Evolutionary conservation across 2,113 vertebrate genomes (phyloP), one percentile per base, ranked within the genome.

Genomic region (Epinephelus fuscoguttatus): DNA sequence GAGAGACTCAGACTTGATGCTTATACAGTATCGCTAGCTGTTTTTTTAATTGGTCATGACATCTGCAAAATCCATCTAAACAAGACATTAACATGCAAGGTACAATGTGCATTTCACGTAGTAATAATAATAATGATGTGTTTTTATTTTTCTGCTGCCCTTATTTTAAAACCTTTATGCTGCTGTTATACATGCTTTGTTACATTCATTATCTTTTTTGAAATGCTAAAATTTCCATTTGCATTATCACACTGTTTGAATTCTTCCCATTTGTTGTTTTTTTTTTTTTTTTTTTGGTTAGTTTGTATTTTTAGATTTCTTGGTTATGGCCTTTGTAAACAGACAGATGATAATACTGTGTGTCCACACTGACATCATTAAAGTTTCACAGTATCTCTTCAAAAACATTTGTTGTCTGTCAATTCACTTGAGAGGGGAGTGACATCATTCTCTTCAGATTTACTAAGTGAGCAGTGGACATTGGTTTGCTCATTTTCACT

Each of bases 1-100:
- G 42, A 45, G 11, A 45, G 91, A 91, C 15, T 95, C 94, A 40
- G 25, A 18, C 1, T 13, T 6, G n/a, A 47, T 30, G 30, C 30
- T 30, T 30, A 30, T 30, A 30, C 30, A 30, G 30, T 30, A 30
- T 30, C 4, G 30, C 30, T 30, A 30, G 30, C 4, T 8, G 21
- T 61, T 17, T 12, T 57, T 45, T 45, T 45, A 50, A 50, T 50
- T 4, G 10, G 68, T 56, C 52, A 56, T 18, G 7, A 6, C 14
- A 69, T n/a, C 27, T 33, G 52, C 42, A 45, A 9, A 45, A 45
- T 11, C 11, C 42, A 45, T 45, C 42, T 45, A 45, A 45, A 45
- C 11, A 9, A 45, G 11, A 45, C 42, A 45, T 45, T 45, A 45
- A 45, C 40, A 42, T 30, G 30, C 6, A 7, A 42, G 6, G 40